A percentile compares a stretch with the other conserved stretches of the same genome.
phyloP scores from a whole-genome alignment of 2,797 vertebrate species.

The Thalassophryne amazonica region DNA sequence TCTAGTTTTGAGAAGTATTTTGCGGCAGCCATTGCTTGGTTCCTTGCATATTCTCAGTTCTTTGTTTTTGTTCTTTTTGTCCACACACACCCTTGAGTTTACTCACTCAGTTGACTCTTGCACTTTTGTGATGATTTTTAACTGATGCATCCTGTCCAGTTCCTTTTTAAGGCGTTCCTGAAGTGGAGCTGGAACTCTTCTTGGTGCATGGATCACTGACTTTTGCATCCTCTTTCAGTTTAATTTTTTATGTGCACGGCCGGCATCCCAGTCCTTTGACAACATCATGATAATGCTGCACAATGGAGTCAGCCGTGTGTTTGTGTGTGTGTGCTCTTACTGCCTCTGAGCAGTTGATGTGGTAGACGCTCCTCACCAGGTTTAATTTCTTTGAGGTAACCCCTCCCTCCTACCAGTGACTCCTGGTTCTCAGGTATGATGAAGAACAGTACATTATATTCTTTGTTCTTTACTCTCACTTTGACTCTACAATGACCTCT shows the following conservation, averaged over 20 bases:
- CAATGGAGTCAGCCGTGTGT: neutral
- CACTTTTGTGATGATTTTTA: conserved; percentile 3
- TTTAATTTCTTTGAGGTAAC: neutral
- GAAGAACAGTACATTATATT: neutral
- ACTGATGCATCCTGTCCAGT: conserved; percentile 4
- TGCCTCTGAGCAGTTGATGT: neutral
- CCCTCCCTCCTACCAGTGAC: conserved; percentile 4
- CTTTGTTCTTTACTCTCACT: conserved; percentile 2
- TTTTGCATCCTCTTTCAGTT: conserved; percentile 14
- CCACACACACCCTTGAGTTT: conserved; percentile 9
- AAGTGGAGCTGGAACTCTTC: conserved; percentile 18
- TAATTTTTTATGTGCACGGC: conserved; percentile 19
- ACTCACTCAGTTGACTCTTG: conserved; percentile 3
- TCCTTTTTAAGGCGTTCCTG: conserved; percentile 6
- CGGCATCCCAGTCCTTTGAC: conserved; percentile 12
- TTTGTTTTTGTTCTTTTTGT: conserved; percentile 11
- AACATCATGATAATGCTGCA: conserved; percentile 8
- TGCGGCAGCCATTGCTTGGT: conserved; percentile 6
- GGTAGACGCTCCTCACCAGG: conserved; percentile 8
- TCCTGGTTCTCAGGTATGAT: conserved; percentile 1
- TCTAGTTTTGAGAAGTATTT: neutral
- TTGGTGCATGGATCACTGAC: conserved; percentile 5
- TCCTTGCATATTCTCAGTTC: conserved; percentile 21
- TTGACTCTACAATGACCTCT: conserved; percentile 1
- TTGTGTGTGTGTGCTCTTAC: neutral